These are phyloP conservation scores for Phyllotreta striolata DNA, from an alignment of 2,888 invertebrate genomes.

Conservation along the genomic window DNA sequence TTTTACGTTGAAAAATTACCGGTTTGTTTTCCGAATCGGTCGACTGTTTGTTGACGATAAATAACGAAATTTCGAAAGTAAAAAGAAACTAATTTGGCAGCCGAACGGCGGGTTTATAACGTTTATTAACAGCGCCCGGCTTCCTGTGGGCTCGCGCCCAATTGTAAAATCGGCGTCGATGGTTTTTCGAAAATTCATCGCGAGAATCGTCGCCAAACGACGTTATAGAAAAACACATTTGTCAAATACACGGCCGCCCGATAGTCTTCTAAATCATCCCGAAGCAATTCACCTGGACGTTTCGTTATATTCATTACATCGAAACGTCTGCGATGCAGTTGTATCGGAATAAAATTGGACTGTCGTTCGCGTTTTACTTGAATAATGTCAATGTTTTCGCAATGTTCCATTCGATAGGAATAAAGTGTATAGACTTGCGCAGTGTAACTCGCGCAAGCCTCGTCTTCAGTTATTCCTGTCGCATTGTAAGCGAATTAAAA, in stretches of 20 bases:
- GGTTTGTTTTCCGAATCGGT: no score
- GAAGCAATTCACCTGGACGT: constrained; percentile 22
- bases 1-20: no score
- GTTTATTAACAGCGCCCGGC: neutral
- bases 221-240: constrained; percentile 25
- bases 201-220: constrained; percentile 17
- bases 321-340: constrained; percentile 13
- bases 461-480: no score
- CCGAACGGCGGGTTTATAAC: neutral
- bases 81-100: constrained; percentile 5
- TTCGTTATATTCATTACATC: constrained; percentile 17
- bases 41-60: no score
- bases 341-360: neutral
- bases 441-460: no score
- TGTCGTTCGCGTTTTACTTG: neutral
- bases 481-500: no score
- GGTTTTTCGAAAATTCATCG: constrained; percentile 10
- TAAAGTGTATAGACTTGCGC: no score
- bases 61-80: neutral
- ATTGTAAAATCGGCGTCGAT: constrained; percentile 9
- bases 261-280: constrained; percentile 30
- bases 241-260: constrained; percentile 22
- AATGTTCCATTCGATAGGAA: no score
- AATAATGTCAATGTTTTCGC: no score
- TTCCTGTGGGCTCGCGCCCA: constrained; percentile 10